Base-by-base conservation (phyloP, 2,113 vertebrate genomes). In the Choloepus hoffmanni region DNA sequence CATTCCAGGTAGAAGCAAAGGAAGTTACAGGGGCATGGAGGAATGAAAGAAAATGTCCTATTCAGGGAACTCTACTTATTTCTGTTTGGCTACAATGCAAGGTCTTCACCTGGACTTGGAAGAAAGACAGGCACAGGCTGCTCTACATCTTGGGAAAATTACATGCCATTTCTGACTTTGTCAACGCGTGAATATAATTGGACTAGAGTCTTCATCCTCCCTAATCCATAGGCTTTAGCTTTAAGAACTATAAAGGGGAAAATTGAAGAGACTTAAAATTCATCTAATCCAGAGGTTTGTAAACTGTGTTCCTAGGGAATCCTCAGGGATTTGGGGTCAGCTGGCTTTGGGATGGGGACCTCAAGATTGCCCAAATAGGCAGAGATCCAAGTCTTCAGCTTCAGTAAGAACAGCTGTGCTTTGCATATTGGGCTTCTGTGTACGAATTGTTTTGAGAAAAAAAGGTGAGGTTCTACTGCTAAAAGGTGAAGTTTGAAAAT, bases 401-500 rank as follows among this genome's bases (percentile, higher is more conserved):
- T 76, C 33, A 48, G 1, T 11, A 26, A 79, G n/a, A 77, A 50
- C 18, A 14, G 28, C 40, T 70, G 23, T 7, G 8, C 26, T 79
- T 82, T 82, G 82, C 88, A 55, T 53, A 5, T 23, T 79, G 36
- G n/a, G 26, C 30, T 85, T 85, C 55, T 1, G 4, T 0, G 30
- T 58, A 48, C 36, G 18, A 90, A 87, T 1, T 53, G 45, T 77
- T 77, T 48, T 50, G 24, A 92, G 40, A 40, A 13, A 11, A 1
- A 26, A 78, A 65, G 11, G 36, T 30, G 53, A 81, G 76, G 7
- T 45, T 77, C 12, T 11, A n/a, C 16, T 33, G 18, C 10, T 58
- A n/a, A 79, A 67, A 86, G 28, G 76, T 40, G 12, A 97, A 82
- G 53, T n/a, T 45, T n/a, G 73, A 50, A 93, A 93, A 89, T 74